Conservation (phyloP, 2,888 invertebrate species). For the Tetramorium bicarinatum region DNA sequence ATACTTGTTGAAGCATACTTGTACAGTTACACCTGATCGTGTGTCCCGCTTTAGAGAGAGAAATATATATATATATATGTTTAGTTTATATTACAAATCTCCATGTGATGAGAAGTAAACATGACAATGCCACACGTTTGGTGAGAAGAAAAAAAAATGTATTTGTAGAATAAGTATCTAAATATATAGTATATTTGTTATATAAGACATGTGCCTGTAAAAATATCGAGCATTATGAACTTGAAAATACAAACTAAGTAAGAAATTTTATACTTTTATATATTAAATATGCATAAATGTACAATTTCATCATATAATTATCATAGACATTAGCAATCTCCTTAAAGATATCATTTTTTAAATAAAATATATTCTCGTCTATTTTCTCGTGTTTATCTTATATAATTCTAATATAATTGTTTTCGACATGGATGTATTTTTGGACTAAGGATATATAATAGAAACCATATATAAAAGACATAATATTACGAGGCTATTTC, state of each 20-base stretch:
- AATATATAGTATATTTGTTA: constrained; percentile 45
- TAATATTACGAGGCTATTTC: neutral
- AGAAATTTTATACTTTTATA: constrained; percentile 80
- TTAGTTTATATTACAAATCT: constrained; percentile 31
- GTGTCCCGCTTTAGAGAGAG: neutral
- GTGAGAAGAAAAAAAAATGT: constrained; percentile 14
- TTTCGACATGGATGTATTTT: neutral
- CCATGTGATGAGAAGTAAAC: constrained; percentile 37
- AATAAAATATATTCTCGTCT: constrained; percentile 35
- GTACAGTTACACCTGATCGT: too few species aligned
- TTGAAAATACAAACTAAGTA: constrained; percentile 66
- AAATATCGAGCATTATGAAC: constrained; percentile 61
- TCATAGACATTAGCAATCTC: constrained; percentile 1
- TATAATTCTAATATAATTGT: constrained; percentile 13
- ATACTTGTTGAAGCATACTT: too few species aligned
- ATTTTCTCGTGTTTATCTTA: constrained; percentile 23
- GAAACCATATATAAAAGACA: neutral
- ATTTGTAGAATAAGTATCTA: constrained; percentile 36
- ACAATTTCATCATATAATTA: constrained; percentile 37
- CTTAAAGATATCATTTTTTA: neutral
- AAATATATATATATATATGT: constrained; percentile 13
- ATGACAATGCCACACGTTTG: constrained; percentile 36
- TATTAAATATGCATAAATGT: constrained; percentile 57
- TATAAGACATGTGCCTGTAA: constrained; percentile 63
- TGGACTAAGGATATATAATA: neutral